Percentiles rank a stretch among this genome's conserved stretches.
phyloP scores from a whole-genome alignment of 2,797 vertebrate genomes.

The Eupleurogrammus muticus region DNA sequence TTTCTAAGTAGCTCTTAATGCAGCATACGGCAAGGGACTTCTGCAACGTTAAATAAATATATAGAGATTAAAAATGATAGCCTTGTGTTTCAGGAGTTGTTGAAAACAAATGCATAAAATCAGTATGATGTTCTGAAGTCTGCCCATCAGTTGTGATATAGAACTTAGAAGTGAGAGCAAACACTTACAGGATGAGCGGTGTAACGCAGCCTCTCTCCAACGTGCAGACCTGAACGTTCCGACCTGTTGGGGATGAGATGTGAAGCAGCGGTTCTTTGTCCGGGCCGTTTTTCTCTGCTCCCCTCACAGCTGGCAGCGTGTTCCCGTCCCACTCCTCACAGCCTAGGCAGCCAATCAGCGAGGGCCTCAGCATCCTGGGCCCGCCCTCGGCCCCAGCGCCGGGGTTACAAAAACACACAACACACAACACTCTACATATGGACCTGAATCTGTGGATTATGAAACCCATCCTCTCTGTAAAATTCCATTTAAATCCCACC shows the following conservation, averaged over 20 bases:
- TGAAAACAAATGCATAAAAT: neutral
- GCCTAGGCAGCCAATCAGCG: slow-evolving; percentile 59
- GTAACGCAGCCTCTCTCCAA: neutral
- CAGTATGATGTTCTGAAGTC: neutral
- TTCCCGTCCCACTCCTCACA: slow-evolving; percentile 48
- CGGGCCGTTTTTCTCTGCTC: slow-evolving; percentile 15
- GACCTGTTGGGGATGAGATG: slow-evolving; percentile 36
- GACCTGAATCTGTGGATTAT: neutral
- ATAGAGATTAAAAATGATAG: too few relatives aligned
- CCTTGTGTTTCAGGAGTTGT: too few relatives aligned
- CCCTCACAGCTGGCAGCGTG: slow-evolving; percentile 60
- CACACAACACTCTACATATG: neutral
- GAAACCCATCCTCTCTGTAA: neutral
- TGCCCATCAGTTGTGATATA: neutral
- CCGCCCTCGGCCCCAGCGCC: slow-evolving; percentile 54
- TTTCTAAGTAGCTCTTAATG: neutral
- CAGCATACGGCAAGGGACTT: neutral
- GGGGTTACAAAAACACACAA: slow-evolving; percentile 56
- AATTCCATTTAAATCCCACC: neutral
- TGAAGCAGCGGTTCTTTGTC: slow-evolving; percentile 49
- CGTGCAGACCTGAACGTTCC: neutral
- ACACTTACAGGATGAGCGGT: too few relatives aligned
- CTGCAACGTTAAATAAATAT: neutral
- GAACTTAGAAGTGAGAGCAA: neutral
- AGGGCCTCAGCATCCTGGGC: slow-evolving; percentile 74